phyloP scores from a whole-genome alignment of 2,888 invertebrate genomes.

The Agrochola macilenta region DNA sequence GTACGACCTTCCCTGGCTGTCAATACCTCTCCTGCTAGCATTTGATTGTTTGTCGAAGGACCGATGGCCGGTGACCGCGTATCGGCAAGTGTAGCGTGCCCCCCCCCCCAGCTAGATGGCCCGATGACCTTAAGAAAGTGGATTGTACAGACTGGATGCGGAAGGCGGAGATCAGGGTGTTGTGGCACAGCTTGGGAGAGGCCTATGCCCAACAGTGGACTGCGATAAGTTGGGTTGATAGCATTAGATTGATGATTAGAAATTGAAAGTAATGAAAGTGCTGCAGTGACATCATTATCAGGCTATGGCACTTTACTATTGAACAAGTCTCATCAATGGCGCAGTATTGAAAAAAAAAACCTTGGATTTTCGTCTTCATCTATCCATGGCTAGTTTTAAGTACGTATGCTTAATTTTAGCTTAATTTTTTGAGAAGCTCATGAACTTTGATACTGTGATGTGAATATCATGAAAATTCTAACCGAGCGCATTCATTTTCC shows the following conservation, averaged over 20 bases:
- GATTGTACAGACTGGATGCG: too few relatives aligned
- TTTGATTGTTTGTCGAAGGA: neutral
- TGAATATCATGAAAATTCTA: neutral
- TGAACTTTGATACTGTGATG: neutral
- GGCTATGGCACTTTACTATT: too few relatives aligned
- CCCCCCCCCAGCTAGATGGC: too few relatives aligned
- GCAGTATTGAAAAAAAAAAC: neutral
- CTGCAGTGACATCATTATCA: neutral
- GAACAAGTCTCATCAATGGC: neutral
- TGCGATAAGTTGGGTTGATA: too few relatives aligned
- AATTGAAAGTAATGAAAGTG: neutral
- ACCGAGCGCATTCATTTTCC: slow-evolving; percentile 7
- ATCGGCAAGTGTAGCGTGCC: too few relatives aligned
- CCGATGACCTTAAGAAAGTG: too few relatives aligned
- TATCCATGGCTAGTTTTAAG: neutral
- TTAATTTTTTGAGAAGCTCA: neutral
- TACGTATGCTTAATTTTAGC: too few relatives aligned
- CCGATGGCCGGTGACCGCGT: too few relatives aligned
- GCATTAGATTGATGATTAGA: neutral
- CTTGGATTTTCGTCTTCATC: neutral
- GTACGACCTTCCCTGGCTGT: neutral
- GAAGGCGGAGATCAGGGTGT: too few relatives aligned
- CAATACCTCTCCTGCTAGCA: neutral
- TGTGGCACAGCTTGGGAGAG: too few relatives aligned
- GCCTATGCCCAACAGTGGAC: too few relatives aligned